Conservation (phyloP, 2,797 vertebrate genomes). For the Antrozous pallidus region DNA sequence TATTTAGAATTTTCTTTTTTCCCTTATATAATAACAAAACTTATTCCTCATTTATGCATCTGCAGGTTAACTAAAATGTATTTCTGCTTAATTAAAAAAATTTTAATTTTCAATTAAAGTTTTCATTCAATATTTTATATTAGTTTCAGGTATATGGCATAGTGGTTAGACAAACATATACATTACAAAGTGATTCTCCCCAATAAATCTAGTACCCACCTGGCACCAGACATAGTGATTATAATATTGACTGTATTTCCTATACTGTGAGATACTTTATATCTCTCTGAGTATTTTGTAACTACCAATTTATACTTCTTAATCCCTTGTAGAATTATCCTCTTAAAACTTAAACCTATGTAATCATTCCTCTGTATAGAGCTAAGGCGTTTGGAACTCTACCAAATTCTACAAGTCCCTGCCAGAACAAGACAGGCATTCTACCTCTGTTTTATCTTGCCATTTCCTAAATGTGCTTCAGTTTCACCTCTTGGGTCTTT, state of each 20-base stretch:
- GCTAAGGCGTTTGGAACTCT: background rate
- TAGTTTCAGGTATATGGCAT: background rate
- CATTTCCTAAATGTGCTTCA: background rate
- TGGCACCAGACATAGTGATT: background rate
- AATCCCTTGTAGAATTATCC: background rate
- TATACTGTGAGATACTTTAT: background rate
- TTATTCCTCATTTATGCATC: background rate
- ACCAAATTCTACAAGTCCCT: background rate
- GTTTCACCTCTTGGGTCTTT: background rate
- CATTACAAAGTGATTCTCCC: background rate
- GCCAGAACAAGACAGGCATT: background rate
- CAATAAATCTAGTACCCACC: background rate
- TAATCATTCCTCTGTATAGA: background rate
- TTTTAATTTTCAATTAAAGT: background rate
- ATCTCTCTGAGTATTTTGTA: background rate
- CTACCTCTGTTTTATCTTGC: background rate
- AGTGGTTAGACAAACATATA: background rate
- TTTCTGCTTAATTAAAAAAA: background rate
- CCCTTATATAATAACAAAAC: background rate
- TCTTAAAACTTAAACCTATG: background rate
- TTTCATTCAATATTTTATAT: background rate
- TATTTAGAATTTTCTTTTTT: background rate
- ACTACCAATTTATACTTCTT: too few species aligned
- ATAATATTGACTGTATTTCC: background rate
- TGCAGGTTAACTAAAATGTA: background rate